Evolutionary conservation across 2,888 invertebrate genomes (phyloP), one percentile per base, ranked within the genome.

Genomic region (Pterostichus niger): DNA sequence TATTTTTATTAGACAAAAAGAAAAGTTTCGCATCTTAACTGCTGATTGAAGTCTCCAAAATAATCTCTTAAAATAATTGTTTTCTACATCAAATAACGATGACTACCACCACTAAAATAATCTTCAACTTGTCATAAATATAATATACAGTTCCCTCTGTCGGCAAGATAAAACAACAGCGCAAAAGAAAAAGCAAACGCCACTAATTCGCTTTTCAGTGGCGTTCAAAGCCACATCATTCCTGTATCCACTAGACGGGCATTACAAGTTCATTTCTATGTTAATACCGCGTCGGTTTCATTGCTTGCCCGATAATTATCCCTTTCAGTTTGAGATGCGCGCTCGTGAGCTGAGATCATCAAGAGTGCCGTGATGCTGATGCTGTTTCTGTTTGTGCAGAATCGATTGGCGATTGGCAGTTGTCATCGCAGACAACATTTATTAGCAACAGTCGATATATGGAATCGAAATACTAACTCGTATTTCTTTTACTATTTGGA

Each of bases 251-350:
- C 68, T 17, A 40, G 68, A 71, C 68, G 17, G 44, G 17, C 68
- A 71, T 71, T 71, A 71, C 68, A 40, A 71, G 68, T 71, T 71
- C 68, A 71, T 71, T 71, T 71, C 68, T 71, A 71, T 71, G 68
- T n/a, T 71, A 71, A 71, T 71, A 44, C 44, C 10, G 68, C 68
- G 13, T 71, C 44, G 68, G 17, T 56, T 56, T 56, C 56, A 56
- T 56, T 56, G 56, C 56, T 17, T 17, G 17, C 0, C 15, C 56
- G 56, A 56, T 9, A 17, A 56, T 56, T 56, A 56, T 17, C 56
- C 11, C 2, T 56, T 56, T 17, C 56, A 56, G 56, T 13, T 56
- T 56, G 17, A 17, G 2, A 56, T 24, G 15, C 56, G 24, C 49
- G 6, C 56, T 40, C 40, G 40, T 40, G 6, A 40, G 40, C 40